Percentiles rank a stretch among this genome's conserved stretches.
These are phyloP conservation scores for Dynastes tityus DNA, from an alignment of 2,888 invertebrate species.

Conservation along the genomic window DNA sequence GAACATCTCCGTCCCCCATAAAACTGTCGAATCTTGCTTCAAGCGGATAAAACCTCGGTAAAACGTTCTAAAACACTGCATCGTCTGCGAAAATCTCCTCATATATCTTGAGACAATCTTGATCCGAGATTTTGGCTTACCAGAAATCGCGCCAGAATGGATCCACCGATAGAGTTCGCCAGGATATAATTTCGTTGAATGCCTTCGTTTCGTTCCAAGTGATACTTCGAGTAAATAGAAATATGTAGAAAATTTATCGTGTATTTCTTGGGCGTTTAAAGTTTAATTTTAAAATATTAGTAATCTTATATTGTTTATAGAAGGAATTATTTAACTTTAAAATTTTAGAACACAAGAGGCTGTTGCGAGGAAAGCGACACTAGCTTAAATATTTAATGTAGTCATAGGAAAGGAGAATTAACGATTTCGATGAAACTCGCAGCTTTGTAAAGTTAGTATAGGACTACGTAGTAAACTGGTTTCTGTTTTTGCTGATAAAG, in stretches of 20 bases:
- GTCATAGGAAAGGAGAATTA: too few species aligned
- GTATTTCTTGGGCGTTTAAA: too few species aligned
- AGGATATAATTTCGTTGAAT: conserved; percentile 48
- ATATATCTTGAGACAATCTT: conserved; percentile 68
- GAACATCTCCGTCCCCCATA: conserved; percentile 65
- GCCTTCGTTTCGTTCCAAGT: conserved; percentile 3
- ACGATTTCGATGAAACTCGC: too few species aligned
- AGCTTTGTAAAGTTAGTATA: too few species aligned
- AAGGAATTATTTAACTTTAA: too few species aligned
- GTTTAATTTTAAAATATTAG: too few species aligned
- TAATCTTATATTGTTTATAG: too few species aligned
- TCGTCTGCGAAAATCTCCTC: conserved; percentile 67
- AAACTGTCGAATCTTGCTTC: conserved; percentile 68
- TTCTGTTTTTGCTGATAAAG: too few species aligned
- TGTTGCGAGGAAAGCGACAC: too few species aligned
- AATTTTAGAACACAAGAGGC: too few species aligned
- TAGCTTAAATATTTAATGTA: too few species aligned
- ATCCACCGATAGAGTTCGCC: conserved; percentile 54
- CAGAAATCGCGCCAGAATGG: conserved; percentile 68
- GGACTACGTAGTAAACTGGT: too few species aligned
- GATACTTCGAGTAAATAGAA: neutral
- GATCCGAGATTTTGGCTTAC: conserved; percentile 71
- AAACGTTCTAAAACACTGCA: conserved; percentile 65
- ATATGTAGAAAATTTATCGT: neutral
- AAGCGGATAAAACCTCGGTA: conserved; percentile 64